Percentiles rank a stretch among this genome's conserved stretches.
These are phyloP conservation scores for Marasmarcha lunaedactyla DNA, from an alignment of 2,888 invertebrate species.

Conservation along the genomic window DNA sequence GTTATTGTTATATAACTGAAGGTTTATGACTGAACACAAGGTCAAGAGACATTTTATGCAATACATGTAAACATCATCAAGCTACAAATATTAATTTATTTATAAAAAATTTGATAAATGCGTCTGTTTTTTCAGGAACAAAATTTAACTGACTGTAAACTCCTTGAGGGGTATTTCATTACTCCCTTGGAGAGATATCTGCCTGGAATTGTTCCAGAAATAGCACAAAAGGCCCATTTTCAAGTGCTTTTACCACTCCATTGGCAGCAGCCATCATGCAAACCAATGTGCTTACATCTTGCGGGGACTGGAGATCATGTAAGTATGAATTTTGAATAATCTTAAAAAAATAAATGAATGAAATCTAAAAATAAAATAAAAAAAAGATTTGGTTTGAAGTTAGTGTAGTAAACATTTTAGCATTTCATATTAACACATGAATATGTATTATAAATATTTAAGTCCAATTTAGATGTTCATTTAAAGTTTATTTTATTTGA, in stretches of 20 bases:
- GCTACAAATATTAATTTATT: too few relatives aligned
- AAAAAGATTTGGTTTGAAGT: neutral
- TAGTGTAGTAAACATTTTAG: neutral
- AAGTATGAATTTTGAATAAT: slow-evolving; percentile 41
- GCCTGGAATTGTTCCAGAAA: slow-evolving; percentile 89
- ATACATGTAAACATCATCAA: too few relatives aligned
- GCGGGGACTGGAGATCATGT: slow-evolving; percentile 99
- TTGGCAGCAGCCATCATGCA: slow-evolving; percentile 78
- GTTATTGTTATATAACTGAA: too few relatives aligned
- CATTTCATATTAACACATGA: too few relatives aligned
- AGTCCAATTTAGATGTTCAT: too few relatives aligned
- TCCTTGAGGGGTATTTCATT: slow-evolving; percentile 89
- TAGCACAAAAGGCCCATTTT: slow-evolving; percentile 86
- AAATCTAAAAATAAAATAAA: neutral
- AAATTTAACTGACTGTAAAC: slow-evolving; percentile 76
- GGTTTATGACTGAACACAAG: too few relatives aligned
- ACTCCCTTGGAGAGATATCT: slow-evolving; percentile 86
- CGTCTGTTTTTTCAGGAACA: slow-evolving; percentile 81
- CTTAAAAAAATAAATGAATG: neutral
- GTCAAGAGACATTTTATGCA: too few relatives aligned
- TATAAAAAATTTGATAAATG: too few relatives aligned
- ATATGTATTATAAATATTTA: too few relatives aligned
- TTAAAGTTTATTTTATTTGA: too few relatives aligned
- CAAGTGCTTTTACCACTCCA: slow-evolving; percentile 81
- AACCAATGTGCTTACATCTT: slow-evolving; percentile 92